A percentile compares a stretch with the other conserved stretches of the same genome.
phyloP scores from a whole-genome alignment of 2,888 invertebrate species.

The Torymus auratus region DNA sequence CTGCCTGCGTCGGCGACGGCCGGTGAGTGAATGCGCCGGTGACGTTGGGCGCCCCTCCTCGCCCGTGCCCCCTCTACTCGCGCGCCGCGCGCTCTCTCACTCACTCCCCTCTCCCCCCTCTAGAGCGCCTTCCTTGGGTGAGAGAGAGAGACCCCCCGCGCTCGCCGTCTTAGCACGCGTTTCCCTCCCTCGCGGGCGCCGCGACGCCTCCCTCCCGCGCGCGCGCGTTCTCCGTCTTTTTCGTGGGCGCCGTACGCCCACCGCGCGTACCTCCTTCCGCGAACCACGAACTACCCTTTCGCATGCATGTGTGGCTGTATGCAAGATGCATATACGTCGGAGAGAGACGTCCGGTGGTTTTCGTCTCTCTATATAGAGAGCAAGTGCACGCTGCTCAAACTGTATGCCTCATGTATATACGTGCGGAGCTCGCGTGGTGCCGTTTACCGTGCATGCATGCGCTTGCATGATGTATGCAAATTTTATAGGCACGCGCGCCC shows the following conservation, averaged over 20 bases:
- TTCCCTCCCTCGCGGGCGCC: conserved; percentile 45
- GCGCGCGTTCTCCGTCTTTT: conserved; percentile 49
- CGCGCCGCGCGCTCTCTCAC: not conserved
- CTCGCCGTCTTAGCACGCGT: conserved; percentile 39
- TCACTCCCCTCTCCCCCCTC: conserved; percentile 41
- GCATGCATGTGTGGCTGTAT: not conserved
- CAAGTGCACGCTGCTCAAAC: too few relatives aligned
- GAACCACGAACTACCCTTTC: conserved; percentile 68
- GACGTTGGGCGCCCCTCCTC: conserved; percentile 74
- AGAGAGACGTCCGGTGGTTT: not conserved
- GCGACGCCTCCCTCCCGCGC: conserved; percentile 51
- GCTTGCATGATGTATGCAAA: conserved; percentile 39
- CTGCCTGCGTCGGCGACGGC: conserved; percentile 73
- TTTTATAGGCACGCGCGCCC: conserved; percentile 22
- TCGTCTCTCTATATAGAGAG: too few relatives aligned
- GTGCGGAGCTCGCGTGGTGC: conserved; percentile 20
- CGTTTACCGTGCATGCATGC: conserved; percentile 29
- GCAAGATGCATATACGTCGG: not conserved
- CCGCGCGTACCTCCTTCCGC: conserved; percentile 60
- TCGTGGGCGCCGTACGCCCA: conserved; percentile 53
- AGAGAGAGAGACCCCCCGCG: too few relatives aligned
- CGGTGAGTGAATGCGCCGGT: conserved; percentile 75
- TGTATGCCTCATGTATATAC: not conserved
- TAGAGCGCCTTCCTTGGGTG: not conserved
- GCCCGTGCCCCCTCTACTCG: conserved; percentile 57